Evolutionary conservation across 30 jellyfish, hydroid and myxozoan species (phyloP).

Genomic region (Pelagia noctiluca): DNA sequence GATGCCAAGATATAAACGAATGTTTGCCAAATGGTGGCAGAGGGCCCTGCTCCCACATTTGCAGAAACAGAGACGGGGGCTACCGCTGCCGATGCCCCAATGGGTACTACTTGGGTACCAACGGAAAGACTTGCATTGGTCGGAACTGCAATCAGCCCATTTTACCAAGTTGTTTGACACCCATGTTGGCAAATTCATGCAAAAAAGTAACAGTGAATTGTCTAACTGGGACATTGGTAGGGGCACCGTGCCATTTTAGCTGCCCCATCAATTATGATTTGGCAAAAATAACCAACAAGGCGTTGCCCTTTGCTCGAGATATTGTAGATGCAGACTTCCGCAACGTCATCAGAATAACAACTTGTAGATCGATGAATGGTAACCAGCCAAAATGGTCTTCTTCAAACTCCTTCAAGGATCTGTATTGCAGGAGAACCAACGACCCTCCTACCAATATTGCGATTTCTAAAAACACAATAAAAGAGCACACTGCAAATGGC

Average conservation of each 20-base stretch:
- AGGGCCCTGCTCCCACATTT: conserved; percentile 82
- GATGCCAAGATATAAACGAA: conserved; percentile 66
- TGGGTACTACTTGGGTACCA: conserved; percentile 37
- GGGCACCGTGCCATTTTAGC: conserved; percentile 61
- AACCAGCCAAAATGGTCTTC: conserved; percentile 38
- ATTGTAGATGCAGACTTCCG: conserved; percentile 16
- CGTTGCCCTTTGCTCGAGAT: conserved; percentile 42
- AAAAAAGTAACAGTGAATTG: conserved; percentile 46
- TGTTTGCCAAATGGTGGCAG: conserved; percentile 74
- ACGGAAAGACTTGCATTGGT: conserved; percentile 41
- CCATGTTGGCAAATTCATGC: conserved; percentile 54
- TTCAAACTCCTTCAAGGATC: not conserved
- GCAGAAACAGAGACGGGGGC: conserved; percentile 58
- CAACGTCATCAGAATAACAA: conserved; percentile 29
- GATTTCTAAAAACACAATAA: conserved; percentile 50
- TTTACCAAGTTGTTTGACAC: conserved; percentile 57
- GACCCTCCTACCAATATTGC: conserved; percentile 81
- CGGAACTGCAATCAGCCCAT: conserved; percentile 35
- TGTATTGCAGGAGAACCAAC: conserved; percentile 84
- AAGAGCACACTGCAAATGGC: conserved; percentile 78
- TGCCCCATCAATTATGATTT: conserved; percentile 63
- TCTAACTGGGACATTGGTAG: conserved; percentile 53
- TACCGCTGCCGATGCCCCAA: conserved; percentile 59
- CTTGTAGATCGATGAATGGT: conserved; percentile 17
- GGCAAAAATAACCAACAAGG: conserved; percentile 30